These are phyloP conservation scores for Carassius carassius DNA, from an alignment of 2,113 vertebrate species.

Conservation along the genomic window DNA sequence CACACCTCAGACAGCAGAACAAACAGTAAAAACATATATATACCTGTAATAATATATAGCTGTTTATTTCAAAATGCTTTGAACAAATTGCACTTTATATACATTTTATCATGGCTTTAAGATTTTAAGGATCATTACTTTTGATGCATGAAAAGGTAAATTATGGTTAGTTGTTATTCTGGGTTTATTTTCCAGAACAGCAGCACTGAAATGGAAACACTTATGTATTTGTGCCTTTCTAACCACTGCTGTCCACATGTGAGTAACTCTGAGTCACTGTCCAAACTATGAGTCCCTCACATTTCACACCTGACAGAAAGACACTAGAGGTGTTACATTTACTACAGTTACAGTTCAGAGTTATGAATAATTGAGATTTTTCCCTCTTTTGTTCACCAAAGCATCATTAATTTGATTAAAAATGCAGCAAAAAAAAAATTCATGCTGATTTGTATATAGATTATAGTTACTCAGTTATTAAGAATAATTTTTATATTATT, in stretches of 20 bases:
- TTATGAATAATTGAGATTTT: too few relatives aligned
- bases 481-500: neutral
- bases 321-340: neutral
- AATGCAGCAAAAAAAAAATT: neutral
- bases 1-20: neutral
- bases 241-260: neutral
- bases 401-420: neutral
- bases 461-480: neutral
- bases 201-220: neutral
- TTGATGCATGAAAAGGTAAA: neutral
- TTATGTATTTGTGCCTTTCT: neutral
- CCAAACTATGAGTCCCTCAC: neutral
- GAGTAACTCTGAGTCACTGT: constrained; percentile 17
- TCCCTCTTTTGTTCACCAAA: neutral
- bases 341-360: neutral
- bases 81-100: neutral
- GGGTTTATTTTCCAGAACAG: neutral
- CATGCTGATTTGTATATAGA: too few relatives aligned
- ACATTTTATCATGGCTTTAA: neutral
- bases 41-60: neutral
- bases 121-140: neutral
- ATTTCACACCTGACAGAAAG: neutral
- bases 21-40: neutral
- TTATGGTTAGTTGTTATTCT: neutral
- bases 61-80: neutral